Evolutionary conservation across 2,888 invertebrate genomes (phyloP), one percentile per base, ranked within the genome.

Genomic region (Sialis fuliginosa): DNA sequence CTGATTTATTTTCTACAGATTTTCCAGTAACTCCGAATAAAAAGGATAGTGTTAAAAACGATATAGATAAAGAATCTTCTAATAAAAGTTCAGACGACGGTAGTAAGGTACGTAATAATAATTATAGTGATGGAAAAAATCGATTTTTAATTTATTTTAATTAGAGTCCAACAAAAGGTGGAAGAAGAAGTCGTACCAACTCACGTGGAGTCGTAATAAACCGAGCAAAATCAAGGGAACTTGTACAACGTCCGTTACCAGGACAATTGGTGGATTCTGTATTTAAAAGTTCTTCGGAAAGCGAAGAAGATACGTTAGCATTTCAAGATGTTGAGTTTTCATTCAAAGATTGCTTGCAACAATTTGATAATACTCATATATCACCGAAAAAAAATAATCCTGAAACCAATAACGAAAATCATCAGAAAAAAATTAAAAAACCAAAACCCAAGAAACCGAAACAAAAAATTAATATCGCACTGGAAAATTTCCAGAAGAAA

Each of bases 201-300:
- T 50, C 50, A 4, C 55, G 57, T 45, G 48, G 53, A 12, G 44
- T 54, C 34, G 57, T 57, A 4, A 64, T 76, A 6, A 73, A 79
- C 53, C 66, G 79, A 49, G 76, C 77, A 0, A 79, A 78, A 54
- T 68, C 60, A 42, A 70, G 79, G 53, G 77, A 77, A 53, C 65
- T 70, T 0, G 56, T 66, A 0, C 69, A 71, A 37, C 65, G 77
- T 22, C 71, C 74, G 41, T 55, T 77, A 1, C 77, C 77, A 1
- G 59, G 50, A n/a, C 53, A 54, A 40, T 55, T 57, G 10, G 45
- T 33, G 51, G 53, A 52, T 30, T 65, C 62, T 0, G 64, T 62
- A 51, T 45, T 48, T 30, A 57, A 65, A 35, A 56, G 66, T 12
- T 70, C 69, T 0, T 70, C 70, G 50, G 68, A 70, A 54, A 72